Conservation (phyloP, 92 coral and sea anemone species). For the Galaxea fascicularis region DNA sequence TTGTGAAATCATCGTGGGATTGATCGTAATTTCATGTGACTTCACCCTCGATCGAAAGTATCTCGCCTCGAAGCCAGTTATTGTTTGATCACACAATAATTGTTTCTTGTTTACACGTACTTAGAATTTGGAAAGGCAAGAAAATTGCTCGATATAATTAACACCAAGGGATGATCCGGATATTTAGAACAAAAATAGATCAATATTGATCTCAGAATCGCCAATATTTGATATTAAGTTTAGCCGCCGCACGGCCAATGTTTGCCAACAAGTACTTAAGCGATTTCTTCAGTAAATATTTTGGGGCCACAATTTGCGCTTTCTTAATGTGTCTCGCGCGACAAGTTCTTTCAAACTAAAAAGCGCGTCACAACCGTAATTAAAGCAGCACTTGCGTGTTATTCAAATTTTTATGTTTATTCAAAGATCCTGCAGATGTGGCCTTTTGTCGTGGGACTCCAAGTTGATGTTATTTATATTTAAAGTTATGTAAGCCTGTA, state of each 20-base stretch:
- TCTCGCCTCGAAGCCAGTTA: constrained; percentile 17
- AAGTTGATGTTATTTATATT: constrained; percentile 48
- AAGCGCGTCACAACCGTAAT: constrained; percentile 4
- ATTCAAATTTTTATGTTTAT: constrained; percentile 50
- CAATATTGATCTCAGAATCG: constrained; percentile 79
- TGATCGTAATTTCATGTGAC: not conserved
- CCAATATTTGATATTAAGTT: constrained; percentile 75
- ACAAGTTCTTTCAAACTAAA: constrained; percentile 1
- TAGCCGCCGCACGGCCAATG: constrained; percentile 61
- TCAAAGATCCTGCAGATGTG: constrained; percentile 58
- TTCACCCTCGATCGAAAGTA: not conserved
- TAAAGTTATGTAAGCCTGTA: not conserved
- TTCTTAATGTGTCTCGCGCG: constrained; percentile 3
- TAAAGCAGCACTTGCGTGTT: constrained; percentile 39
- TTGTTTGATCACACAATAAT: constrained; percentile 41
- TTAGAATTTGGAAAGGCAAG: constrained; percentile 67
- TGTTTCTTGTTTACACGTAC: constrained; percentile 67
- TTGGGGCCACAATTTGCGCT: constrained; percentile 42
- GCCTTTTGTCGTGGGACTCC: constrained; percentile 38
- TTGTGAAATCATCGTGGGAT: not conserved
- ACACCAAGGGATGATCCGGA: constrained; percentile 83
- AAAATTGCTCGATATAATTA: constrained; percentile 82
- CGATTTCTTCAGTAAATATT: constrained; percentile 20
- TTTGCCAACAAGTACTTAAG: constrained; percentile 77
- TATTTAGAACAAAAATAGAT: constrained; percentile 74